Percentiles rank a stretch among this genome's conserved stretches.
Evolutionary conservation across 2,797 vertebrate genomes (phyloP).

Genomic region (Xyrichtys novacula): DNA sequence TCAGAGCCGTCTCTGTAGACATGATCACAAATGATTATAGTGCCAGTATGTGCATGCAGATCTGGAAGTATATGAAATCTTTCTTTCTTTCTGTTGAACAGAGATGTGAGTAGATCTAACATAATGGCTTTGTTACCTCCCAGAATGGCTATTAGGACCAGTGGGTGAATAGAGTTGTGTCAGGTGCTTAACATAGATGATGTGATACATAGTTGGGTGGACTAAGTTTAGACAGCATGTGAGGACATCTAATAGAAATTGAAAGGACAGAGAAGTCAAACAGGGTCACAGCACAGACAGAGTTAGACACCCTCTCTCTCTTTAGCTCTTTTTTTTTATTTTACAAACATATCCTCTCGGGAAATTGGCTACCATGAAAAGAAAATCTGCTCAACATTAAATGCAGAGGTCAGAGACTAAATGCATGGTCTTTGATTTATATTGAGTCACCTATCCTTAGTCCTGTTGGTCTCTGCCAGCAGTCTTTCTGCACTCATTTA

Average conservation of each 20-base stretch:
- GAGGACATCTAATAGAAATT: constrained; percentile 76
- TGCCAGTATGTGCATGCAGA: neutral
- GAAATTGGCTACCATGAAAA: neutral
- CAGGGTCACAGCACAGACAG: constrained; percentile 53
- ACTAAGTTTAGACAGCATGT: constrained; percentile 84
- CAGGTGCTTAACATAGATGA: constrained; percentile 67
- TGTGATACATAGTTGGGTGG: constrained; percentile 77
- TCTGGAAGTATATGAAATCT: constrained; percentile 1
- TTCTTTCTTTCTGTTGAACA: constrained; percentile 30
- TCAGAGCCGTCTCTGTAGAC: neutral
- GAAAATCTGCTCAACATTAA: neutral
- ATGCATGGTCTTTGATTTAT: no score
- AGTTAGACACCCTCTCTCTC: neutral
- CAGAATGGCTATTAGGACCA: constrained; percentile 25
- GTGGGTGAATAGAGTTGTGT: constrained; percentile 47
- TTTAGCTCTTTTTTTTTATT: no score
- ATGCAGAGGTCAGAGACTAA: neutral
- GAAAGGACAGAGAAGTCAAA: constrained; percentile 69
- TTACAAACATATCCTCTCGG: neutral
- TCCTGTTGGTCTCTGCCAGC: no score
- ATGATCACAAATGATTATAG: constrained; percentile 2
- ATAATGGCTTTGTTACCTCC: constrained; percentile 43
- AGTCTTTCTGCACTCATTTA: no score
- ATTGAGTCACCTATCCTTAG: no score
- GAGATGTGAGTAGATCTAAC: constrained; percentile 35